Evolutionary conservation across 2,113 vertebrate genomes (phyloP), one percentile per base, ranked within the genome.

Genomic region (Alligator sinensis): DNA sequence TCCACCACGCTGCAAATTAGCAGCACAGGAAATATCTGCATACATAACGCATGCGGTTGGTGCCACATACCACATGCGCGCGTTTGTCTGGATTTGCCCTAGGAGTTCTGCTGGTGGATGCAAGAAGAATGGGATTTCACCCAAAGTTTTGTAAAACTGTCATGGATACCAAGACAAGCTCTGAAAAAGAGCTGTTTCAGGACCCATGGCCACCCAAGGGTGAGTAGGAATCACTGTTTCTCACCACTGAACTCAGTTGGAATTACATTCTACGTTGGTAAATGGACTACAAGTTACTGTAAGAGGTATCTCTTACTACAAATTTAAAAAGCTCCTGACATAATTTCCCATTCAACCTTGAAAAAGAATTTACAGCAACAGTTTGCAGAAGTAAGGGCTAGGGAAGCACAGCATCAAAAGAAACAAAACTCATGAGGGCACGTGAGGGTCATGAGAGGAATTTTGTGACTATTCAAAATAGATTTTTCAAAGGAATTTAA

Each of bases 391-490:
- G 21, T 64, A 78, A 1, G 6, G 66, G 80, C 88, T 9, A 25
- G 15, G 55, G 63, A 64, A 84, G 19, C 4, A 55, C 9, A 54
- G 3, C 6, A n/a, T 86, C 74, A 92, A 89, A 88, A 30, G 62
- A 90, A 89, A 89, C 86, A 91, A 95, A 95, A 93, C 5, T 28
- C 87, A 96, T 87, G 63, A 64, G 77, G 84, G 85, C 80, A 84
- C 87, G 58, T 76, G 84, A 94, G 80, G 88, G 91, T 93, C 95
- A 80, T 94, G 92, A 94, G 94, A 94, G 95, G 88, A 96, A 94
- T 97, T 94, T 95, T 25, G 84, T 95, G 82, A 60, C 86, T 96
- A 94, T 96, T 91, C 88, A 94, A 82, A 77, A 14, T 7, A 2
- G 15, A 80, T 92, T 92, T 77, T 24, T 3, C 28, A 77, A 68